phyloP scores from a whole-genome alignment of 2,797 vertebrate genomes.

The Acanthopagrus latus region DNA sequence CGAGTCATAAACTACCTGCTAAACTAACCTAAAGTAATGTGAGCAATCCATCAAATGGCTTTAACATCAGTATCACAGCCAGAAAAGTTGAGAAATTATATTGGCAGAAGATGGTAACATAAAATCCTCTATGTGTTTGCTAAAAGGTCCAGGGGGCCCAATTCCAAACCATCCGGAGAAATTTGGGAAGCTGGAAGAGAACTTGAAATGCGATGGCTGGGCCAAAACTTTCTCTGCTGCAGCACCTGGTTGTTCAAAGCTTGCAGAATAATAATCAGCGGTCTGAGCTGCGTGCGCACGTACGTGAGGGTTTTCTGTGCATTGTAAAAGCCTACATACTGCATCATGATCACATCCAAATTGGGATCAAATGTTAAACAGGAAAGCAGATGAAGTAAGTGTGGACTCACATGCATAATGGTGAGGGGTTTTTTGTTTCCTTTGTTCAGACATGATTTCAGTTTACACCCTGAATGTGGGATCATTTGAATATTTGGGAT shows the following conservation, averaged over 20 bases:
- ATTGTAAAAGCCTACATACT: conserved; percentile 22
- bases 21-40: conserved; percentile 53
- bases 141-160: conserved; percentile 73
- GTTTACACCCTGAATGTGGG: conserved; percentile 45
- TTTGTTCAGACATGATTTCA: conserved; percentile 40
- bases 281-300: conserved; percentile 7
- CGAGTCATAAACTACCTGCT: conserved; percentile 52
- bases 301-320: conserved; percentile 6
- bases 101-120: conserved; percentile 69
- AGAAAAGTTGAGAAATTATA: conserved; percentile 72
- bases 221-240: conserved; percentile 59
- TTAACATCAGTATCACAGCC: conserved; percentile 57
- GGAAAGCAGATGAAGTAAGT: conserved; percentile 55
- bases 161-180: conserved; percentile 67
- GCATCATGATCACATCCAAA: conserved; percentile 30
- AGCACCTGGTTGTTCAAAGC: conserved; percentile 65
- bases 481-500: conserved; percentile 70
- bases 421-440: conserved; percentile 17
- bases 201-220: conserved; percentile 41
- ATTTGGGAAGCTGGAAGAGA: conserved; percentile 62
- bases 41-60: conserved; percentile 61
- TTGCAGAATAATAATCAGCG: conserved; percentile 53
- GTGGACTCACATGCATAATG: conserved; percentile 23
- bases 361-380: conserved; percentile 51
- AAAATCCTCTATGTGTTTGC: conserved; percentile 70